Conservation (phyloP, 2,888 invertebrate species). For the Chelonus formosanus region DNA sequence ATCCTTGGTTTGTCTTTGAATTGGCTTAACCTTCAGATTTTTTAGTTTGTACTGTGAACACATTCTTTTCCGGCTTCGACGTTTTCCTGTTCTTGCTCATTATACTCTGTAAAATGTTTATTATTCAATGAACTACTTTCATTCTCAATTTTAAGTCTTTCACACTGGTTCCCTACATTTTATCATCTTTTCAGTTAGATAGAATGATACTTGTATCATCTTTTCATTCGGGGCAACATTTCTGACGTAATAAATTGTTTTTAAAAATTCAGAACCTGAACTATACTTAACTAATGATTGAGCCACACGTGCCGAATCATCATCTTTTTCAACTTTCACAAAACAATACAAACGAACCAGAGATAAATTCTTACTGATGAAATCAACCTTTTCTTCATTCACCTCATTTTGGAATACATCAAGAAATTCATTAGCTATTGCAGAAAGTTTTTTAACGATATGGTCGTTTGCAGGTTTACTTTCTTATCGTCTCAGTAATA, state of each 20-base stretch:
- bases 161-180: conserved; percentile 57
- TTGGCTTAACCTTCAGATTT: too few species aligned
- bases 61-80: too few species aligned
- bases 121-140: too few species aligned
- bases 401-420: conserved; percentile 79
- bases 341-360: conserved; percentile 90
- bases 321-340: conserved; percentile 71
- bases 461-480: conserved; percentile 67
- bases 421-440: conserved; percentile 89
- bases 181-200: conserved; percentile 67
- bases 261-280: conserved; percentile 62
- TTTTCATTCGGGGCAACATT: conserved; percentile 95
- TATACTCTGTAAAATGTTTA: too few species aligned
- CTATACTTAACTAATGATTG: conserved; percentile 71
- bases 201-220: conserved; percentile 92
- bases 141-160: conserved; percentile 55
- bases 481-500: conserved; percentile 68
- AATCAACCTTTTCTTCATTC: conserved; percentile 59
- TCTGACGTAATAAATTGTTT: conserved; percentile 76
- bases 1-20: too few species aligned
- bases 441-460: conserved; percentile 95
- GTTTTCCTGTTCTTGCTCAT: too few species aligned
- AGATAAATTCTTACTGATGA: conserved; percentile 67
- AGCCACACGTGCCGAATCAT: conserved; percentile 70
- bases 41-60: too few species aligned